Evolutionary conservation across 2,797 vertebrate species (phyloP).

Genomic region (Eremophila alpestris): DNA sequence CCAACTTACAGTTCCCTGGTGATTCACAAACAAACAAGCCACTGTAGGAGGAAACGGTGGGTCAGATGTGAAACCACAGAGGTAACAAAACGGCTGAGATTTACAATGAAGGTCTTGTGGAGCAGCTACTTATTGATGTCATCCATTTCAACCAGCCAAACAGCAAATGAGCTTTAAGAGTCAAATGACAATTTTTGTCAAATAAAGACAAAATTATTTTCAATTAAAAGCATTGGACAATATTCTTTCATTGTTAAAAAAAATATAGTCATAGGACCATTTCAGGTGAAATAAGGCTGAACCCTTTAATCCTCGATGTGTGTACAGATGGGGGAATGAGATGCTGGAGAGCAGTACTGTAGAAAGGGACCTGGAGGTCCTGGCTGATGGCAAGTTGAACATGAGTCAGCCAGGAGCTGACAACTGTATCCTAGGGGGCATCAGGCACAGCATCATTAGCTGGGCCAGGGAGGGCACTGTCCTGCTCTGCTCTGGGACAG

Average conservation of each 20-base stretch:
- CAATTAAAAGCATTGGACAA: background rate
- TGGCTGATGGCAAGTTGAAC: rapidly evolving
- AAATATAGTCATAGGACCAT: background rate
- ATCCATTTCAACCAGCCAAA: background rate
- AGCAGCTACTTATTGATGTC: background rate
- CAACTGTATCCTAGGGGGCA: rapidly evolving
- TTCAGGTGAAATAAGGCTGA: background rate
- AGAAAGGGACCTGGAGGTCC: background rate
- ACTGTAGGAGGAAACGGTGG: background rate
- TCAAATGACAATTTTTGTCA: background rate
- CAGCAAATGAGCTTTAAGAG: background rate
- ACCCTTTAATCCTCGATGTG: background rate
- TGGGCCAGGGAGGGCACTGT: background rate
- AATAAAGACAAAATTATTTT: background rate
- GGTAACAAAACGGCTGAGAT: background rate
- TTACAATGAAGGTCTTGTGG: background rate
- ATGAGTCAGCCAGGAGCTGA: background rate
- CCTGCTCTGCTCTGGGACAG: rapidly evolving
- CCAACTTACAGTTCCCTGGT: background rate
- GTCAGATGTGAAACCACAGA: background rate
- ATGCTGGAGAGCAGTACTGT: background rate
- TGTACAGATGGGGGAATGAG: background rate
- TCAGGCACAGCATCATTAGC: background rate
- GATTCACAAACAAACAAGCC: background rate
- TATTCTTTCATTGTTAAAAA: background rate